Percentiles rank a stretch among this genome's conserved stretches.
phyloP scores from a whole-genome alignment of 2,797 vertebrate genomes.

The Limosa lapponica region DNA sequence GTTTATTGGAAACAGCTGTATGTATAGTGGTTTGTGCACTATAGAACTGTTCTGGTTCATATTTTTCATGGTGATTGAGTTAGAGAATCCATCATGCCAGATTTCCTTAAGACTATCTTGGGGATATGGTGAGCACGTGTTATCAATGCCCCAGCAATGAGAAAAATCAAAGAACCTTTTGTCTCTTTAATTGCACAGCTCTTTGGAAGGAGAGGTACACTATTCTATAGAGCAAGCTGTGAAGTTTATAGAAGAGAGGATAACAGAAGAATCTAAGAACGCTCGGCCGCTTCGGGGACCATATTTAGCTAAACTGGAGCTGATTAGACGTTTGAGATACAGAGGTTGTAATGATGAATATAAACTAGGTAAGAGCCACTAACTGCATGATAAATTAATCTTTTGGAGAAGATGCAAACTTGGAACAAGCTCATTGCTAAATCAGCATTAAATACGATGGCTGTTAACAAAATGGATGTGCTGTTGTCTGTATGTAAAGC shows the following conservation, averaged over 20 bases:
- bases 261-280: conserved; percentile 86
- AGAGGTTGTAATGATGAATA: conserved; percentile 86
- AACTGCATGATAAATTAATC: background rate
- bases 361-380: conserved; percentile 83
- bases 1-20: background rate
- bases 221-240: conserved; percentile 86
- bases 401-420: background rate
- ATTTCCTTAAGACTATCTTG: background rate
- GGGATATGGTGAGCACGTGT: background rate
- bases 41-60: fast-evolving
- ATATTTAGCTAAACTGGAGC: conserved; percentile 90
- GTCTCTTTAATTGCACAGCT: conserved; percentile 77
- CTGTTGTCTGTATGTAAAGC: background rate
- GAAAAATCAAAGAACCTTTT: background rate
- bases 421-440: background rate
- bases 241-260: conserved; percentile 87
- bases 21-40: background rate
- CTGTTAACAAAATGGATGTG: fast-evolving
- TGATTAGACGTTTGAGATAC: conserved; percentile 86
- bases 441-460: background rate
- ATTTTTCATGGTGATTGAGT: background rate
- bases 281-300: conserved; percentile 89
- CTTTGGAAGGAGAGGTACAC: conserved; percentile 90
- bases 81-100: background rate
- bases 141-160: background rate